Evolutionary conservation across 2,888 invertebrate genomes (phyloP).

Genomic region (Sinelater perroti): DNA sequence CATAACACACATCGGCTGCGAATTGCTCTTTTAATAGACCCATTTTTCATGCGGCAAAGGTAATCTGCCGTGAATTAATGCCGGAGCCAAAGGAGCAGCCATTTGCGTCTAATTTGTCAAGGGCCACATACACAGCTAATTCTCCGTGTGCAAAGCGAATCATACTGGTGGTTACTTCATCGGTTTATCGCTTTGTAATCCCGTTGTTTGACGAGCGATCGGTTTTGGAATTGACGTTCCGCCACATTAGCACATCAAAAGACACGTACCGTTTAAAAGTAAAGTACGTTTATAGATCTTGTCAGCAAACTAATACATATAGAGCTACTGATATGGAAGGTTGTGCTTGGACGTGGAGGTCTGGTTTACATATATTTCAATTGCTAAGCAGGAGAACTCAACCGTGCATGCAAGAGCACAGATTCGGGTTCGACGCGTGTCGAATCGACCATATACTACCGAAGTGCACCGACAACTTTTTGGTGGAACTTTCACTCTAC

Average conservation of each 20-base stretch:
- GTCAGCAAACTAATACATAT: slow-evolving; percentile 31
- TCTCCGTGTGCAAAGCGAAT: not conserved
- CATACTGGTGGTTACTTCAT: slow-evolving; percentile 10
- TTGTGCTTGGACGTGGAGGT: slow-evolving; percentile 31
- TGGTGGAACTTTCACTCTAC: no score
- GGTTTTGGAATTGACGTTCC: slow-evolving; percentile 1
- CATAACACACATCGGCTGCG: no score
- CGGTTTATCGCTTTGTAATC: not conserved
- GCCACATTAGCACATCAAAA: slow-evolving; percentile 19
- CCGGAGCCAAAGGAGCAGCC: not conserved
- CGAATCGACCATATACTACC: slow-evolving; percentile 20
- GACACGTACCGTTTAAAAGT: slow-evolving; percentile 21
- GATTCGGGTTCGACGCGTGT: slow-evolving; percentile 19
- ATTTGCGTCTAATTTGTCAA: slow-evolving; percentile 3
- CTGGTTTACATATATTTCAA: slow-evolving; percentile 36
- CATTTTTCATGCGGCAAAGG: not conserved
- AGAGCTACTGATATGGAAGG: slow-evolving; percentile 29
- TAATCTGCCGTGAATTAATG: not conserved
- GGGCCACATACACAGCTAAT: not conserved
- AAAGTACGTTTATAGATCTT: slow-evolving; percentile 22
- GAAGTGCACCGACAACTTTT: slow-evolving; percentile 21
- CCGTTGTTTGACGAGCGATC: slow-evolving; percentile 9
- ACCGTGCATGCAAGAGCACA: slow-evolving; percentile 32
- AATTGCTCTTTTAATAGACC: no score
- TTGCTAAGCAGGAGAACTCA: slow-evolving; percentile 33